These are phyloP conservation scores for Agrypnia vestita DNA, from an alignment of 1,140 invertebrate species.

Conservation along the genomic window DNA sequence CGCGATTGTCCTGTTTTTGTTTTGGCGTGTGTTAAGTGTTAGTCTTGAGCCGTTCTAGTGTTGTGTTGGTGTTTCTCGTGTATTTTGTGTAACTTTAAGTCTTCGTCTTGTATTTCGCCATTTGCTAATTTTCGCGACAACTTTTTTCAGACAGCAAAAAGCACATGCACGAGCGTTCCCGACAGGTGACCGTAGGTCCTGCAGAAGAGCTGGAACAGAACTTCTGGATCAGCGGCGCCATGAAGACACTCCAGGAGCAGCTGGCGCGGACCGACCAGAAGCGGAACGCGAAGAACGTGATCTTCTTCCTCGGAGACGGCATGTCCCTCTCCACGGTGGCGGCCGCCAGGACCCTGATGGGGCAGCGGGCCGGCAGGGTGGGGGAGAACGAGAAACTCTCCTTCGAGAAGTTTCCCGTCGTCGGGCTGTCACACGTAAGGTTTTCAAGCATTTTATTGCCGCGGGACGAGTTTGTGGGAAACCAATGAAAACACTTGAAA, in stretches of 20 bases:
- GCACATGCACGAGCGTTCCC: neutral
- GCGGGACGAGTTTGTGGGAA: too few species aligned
- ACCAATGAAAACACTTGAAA: too few species aligned
- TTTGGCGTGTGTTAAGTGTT: too few species aligned
- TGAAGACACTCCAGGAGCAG: constrained; percentile 29
- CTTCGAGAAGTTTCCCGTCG: constrained; percentile 86
- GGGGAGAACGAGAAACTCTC: constrained; percentile 81
- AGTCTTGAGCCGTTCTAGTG: too few species aligned
- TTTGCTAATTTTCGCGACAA: too few species aligned
- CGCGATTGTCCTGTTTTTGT: too few species aligned
- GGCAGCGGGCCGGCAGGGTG: constrained; percentile 74
- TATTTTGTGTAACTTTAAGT: too few species aligned
- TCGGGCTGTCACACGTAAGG: constrained; percentile 82
- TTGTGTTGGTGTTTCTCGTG: too few species aligned
- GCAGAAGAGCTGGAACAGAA: neutral
- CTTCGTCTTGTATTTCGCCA: too few species aligned
- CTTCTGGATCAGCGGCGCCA: constrained; percentile 42
- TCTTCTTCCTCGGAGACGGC: constrained; percentile 87
- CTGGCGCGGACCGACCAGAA: constrained; percentile 55
- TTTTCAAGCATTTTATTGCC: too few species aligned
- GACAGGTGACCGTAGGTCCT: constrained; percentile 2
- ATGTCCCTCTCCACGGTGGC: constrained; percentile 85
- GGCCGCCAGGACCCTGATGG: constrained; percentile 80
- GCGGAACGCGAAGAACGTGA: constrained; percentile 76
- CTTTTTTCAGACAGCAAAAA: too few species aligned